Percentiles rank a stretch among this genome's conserved stretches.
Conservation (phyloP, 2,797 vertebrate species). For the Amniataba percoides region DNA sequence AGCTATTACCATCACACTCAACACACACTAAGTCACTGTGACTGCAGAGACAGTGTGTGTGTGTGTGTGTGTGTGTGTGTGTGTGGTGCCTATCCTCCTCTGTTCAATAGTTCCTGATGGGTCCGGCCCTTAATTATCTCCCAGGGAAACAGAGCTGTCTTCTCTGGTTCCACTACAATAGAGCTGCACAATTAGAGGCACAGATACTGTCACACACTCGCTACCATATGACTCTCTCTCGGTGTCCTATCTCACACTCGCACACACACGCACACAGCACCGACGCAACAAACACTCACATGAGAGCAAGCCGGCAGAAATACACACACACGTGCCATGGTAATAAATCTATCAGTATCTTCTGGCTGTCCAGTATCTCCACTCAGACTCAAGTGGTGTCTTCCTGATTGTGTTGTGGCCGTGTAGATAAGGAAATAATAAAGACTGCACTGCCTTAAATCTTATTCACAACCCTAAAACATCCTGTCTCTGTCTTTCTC, state of each 20-base stretch:
- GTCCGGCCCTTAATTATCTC: conserved; percentile 84
- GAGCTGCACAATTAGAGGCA: conserved; percentile 81
- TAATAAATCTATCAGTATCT: conserved; percentile 81
- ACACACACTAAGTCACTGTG: conserved; percentile 53
- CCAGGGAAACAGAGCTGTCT: conserved; percentile 84
- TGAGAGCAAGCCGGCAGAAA: conserved; percentile 7
- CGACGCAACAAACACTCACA: conserved; percentile 3
- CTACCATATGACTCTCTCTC: conserved; percentile 52
- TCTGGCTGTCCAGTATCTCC: conserved; percentile 57
- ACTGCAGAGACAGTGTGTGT: conserved; percentile 41
- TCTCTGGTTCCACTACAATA: conserved; percentile 84
- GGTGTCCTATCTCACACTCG: conserved; percentile 32
- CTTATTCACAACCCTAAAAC: conserved; percentile 38
- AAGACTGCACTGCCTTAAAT: conserved; percentile 58
- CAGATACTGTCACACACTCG: conserved; percentile 71
- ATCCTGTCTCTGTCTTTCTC: not conserved
- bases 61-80: conserved; percentile 43
- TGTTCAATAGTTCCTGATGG: conserved; percentile 82
- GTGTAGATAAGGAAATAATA: conserved; percentile 80
- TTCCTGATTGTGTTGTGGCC: conserved; percentile 77
- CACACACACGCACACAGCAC: conserved; percentile 12
- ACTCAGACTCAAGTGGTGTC: conserved; percentile 74
- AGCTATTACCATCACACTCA: conserved; percentile 73
- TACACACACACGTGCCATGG: conserved; percentile 29
- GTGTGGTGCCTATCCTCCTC: conserved; percentile 70